These are phyloP conservation scores for Rhabdomys pumilio DNA, from an alignment of 2,797 vertebrate species.

Conservation along the genomic window DNA sequence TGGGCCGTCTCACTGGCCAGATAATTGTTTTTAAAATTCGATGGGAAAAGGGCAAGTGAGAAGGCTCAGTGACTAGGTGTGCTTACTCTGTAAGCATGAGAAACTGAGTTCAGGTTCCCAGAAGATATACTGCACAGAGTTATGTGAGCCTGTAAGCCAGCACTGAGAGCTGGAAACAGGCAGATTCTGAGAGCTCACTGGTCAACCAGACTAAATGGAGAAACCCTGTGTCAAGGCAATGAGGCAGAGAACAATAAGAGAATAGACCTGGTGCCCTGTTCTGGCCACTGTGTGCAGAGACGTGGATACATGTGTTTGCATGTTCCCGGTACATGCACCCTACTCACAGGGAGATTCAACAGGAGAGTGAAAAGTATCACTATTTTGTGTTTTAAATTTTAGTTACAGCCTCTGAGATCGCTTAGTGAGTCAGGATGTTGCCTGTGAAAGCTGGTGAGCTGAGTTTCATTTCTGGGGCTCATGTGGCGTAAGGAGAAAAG, in stretches of 20 bases:
- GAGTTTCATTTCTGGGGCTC: not conserved
- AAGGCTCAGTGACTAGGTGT: not conserved
- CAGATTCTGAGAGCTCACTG: not conserved
- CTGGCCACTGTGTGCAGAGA: not conserved
- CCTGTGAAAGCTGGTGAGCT: not conserved
- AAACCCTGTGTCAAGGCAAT: not conserved
- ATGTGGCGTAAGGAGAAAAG: not conserved
- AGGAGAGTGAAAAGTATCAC: slow-evolving; percentile 36
- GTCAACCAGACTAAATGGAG: not conserved
- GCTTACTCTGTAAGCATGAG: not conserved
- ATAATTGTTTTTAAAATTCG: slow-evolving; percentile 45
- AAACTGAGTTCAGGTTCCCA: not conserved
- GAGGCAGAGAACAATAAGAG: too few species aligned
- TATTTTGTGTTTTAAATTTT: slow-evolving; percentile 61
- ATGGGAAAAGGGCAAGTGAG: not conserved
- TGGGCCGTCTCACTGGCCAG: not conserved
- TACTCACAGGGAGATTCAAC: not conserved
- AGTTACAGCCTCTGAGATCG: not conserved
- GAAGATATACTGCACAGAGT: not conserved
- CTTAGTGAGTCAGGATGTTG: too few species aligned
- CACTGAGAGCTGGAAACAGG: not conserved
- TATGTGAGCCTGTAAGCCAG: not conserved
- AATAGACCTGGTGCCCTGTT: too few species aligned
- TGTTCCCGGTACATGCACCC: too few species aligned
- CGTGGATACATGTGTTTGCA: too few species aligned